These are phyloP conservation scores for Belonocnema kinseyi DNA, from an alignment of 1,140 invertebrate species.

Conservation along the genomic window DNA sequence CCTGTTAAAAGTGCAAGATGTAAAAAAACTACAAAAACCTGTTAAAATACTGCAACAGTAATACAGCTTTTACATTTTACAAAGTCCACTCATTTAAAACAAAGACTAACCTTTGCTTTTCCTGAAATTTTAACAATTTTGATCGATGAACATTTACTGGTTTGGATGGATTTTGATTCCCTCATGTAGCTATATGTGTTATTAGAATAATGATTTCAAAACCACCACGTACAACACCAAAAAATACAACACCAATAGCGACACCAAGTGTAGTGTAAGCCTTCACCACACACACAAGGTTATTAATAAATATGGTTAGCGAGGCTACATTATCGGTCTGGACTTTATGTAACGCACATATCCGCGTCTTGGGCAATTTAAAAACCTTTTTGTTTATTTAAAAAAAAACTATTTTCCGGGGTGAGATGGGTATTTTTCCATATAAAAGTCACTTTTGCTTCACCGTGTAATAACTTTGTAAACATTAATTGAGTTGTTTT, in stretches of 20 bases:
- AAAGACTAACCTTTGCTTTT: constrained; percentile 8
- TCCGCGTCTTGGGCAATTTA: too few relatives aligned
- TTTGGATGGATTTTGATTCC: not conserved
- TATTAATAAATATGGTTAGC: constrained; percentile 71
- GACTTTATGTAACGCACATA: too few relatives aligned
- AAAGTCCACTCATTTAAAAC: not conserved
- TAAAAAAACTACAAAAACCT: constrained; percentile 24
- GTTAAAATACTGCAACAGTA: constrained; percentile 26
- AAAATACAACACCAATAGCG: constrained; percentile 75
- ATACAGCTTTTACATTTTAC: constrained; percentile 4
- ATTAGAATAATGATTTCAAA: constrained; percentile 61
- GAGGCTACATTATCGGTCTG: constrained; percentile 52
- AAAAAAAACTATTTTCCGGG: too few relatives aligned
- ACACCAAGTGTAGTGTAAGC: constrained; percentile 76
- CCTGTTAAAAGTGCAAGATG: constrained; percentile 19
- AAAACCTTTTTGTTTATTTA: too few relatives aligned
- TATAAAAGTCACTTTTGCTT: too few relatives aligned
- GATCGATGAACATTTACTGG: not conserved
- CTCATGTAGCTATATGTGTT: constrained; percentile 60
- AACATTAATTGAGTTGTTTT: too few relatives aligned
- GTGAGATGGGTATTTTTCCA: too few relatives aligned
- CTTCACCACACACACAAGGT: constrained; percentile 74
- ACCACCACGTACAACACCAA: constrained; percentile 72
- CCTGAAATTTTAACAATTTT: not conserved
- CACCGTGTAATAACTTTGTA: too few relatives aligned